Conservation (phyloP, 2,797 vertebrate genomes). For the Scolopax bukidnonensis region DNA sequence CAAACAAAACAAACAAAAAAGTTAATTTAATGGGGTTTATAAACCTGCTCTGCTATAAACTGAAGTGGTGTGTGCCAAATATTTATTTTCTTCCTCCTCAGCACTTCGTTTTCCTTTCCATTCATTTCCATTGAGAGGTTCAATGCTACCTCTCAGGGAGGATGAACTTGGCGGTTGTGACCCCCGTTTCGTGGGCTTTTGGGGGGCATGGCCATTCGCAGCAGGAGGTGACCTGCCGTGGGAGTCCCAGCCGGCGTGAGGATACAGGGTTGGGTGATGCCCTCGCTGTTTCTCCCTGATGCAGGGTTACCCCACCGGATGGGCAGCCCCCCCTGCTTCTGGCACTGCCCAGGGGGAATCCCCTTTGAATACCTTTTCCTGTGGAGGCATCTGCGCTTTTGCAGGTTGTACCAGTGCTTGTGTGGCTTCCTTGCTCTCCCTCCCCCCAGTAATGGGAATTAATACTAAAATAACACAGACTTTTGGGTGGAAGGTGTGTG, state of each 20-base stretch:
- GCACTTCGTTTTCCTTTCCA: neutral
- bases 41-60: neutral
- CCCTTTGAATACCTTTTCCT: neutral
- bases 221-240: neutral
- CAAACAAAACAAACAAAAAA: neutral
- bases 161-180: neutral
- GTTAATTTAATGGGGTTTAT: conserved; percentile 21
- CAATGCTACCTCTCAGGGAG: fast-evolving
- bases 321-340: neutral
- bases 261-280: neutral
- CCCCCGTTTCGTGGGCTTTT: fast-evolving
- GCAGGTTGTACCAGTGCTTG: neutral
- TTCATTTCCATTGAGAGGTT: no score
- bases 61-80: neutral
- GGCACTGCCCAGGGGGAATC: neutral
- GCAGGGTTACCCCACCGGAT: neutral
- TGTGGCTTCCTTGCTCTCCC: neutral
- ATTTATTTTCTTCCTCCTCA: neutral
- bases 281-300: neutral
- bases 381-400: neutral
- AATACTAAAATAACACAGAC: neutral
- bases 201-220: fast-evolving
- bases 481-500: neutral
- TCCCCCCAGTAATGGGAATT: neutral
- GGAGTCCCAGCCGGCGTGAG: neutral